phyloP scores from a whole-genome alignment of 1,140 invertebrate species.

The Listronotus bonariensis region DNA sequence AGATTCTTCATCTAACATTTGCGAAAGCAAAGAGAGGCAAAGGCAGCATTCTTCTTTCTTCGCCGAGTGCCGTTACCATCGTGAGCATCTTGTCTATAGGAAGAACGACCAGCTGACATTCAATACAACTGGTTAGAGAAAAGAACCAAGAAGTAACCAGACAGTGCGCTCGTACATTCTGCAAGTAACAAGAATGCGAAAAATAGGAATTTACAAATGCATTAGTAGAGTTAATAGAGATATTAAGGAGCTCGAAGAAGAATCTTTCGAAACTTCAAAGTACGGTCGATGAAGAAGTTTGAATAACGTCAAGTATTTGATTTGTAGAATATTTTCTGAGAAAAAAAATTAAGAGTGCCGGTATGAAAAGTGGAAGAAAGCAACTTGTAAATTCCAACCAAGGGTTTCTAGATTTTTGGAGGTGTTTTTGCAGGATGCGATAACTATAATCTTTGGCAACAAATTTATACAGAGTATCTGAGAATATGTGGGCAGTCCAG shows the following conservation, averaged over 20 bases:
- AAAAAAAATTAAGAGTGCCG: no score
- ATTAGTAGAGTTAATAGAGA: conserved; percentile 31
- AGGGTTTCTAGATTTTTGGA: no score
- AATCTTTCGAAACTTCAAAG: conserved; percentile 10
- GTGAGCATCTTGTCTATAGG: conserved; percentile 35
- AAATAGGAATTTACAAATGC: conserved; percentile 29
- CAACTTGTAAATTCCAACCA: no score
- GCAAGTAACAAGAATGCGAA: conserved; percentile 27
- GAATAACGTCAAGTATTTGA: background rate
- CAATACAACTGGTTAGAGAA: conserved; percentile 4
- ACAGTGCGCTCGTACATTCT: conserved; percentile 15
- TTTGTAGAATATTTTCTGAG: no score
- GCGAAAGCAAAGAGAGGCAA: conserved; percentile 6
- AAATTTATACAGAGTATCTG: no score
- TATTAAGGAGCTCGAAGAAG: conserved; percentile 11
- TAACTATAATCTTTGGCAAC: no score
- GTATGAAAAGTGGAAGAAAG: no score
- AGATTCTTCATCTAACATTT: conserved; percentile 17
- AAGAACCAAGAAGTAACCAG: conserved; percentile 3
- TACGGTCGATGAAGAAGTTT: background rate
- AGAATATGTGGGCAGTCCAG: no score
- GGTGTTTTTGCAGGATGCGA: no score
- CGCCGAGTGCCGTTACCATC: conserved; percentile 24
- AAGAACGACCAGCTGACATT: conserved; percentile 32
- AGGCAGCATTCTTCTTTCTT: conserved; percentile 8